Evolutionary conservation across 2,888 invertebrate genomes (phyloP).

Genomic region (Tromatobia lineatoria): DNA sequence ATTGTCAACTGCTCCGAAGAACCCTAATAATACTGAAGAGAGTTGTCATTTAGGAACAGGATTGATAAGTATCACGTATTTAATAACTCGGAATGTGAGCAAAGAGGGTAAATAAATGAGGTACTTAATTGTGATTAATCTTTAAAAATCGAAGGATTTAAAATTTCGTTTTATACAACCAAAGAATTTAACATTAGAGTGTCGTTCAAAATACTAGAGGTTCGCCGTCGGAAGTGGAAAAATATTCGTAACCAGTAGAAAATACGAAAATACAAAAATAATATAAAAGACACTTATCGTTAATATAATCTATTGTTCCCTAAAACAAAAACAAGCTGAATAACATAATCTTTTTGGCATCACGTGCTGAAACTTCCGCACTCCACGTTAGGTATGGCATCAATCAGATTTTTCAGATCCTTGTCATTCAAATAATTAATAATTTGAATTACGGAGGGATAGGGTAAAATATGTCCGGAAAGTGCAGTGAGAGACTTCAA

Average conservation of each 20-base stretch:
- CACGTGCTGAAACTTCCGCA: neutral
- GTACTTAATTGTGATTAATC: neutral
- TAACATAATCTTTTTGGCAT: too few relatives aligned
- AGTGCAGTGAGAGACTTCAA: neutral
- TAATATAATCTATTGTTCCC: too few relatives aligned
- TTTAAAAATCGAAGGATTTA: neutral
- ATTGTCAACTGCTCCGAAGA: neutral
- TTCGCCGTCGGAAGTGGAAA: too few relatives aligned
- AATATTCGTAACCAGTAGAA: too few relatives aligned
- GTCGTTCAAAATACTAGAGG: neutral
- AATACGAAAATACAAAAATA: neutral
- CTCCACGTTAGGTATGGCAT: neutral
- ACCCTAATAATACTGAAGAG: neutral
- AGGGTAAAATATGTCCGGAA: neutral
- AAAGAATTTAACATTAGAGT: neutral
- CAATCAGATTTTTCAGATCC: slow-evolving; percentile 12
- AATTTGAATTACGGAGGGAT: neutral
- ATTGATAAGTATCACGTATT: neutral
- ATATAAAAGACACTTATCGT: neutral
- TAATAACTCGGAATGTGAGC: neutral
- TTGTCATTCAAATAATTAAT: neutral
- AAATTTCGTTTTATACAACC: neutral
- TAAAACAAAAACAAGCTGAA: too few relatives aligned
- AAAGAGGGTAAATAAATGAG: neutral
- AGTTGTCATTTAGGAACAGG: neutral